Base-by-base conservation (phyloP, 2,797 vertebrate genomes). In the Cynodonichthys magdalenae region DNA sequence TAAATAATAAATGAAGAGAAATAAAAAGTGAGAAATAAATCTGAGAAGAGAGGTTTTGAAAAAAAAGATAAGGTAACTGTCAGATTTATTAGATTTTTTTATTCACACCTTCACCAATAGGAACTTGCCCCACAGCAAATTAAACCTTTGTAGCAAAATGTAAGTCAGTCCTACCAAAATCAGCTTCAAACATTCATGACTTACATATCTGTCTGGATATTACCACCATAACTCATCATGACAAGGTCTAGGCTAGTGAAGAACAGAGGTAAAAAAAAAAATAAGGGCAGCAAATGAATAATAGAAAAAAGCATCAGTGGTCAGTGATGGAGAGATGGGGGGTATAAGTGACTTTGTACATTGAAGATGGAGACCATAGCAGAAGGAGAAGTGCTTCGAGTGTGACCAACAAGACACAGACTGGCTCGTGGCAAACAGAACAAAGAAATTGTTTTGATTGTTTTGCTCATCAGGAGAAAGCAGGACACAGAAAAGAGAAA, bases 391-490 rank as follows among this genome's bases (percentile, higher is more conserved):
- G 59, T 50, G 56, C 60, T 63, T 59, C 63, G 77, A 60, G 80
- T 81, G 72, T 82, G 77, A 86, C 77, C 75, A 72, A 81, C 61
- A 70, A 64, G 63, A 68, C 66, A 63, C 74, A 79, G 59, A 64
- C 58, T 27, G 27, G 44, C 55, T 71, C 66, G 71, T 73, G 71
- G 75, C 53, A 67, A 77, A 86, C 48, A 52, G 46, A 73, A 73
- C 45, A 65, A 68, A 71, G 70, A 50, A 6, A 10, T 47, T 58
- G 69, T 52, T 66, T 47, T 24, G 28, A 17, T 11, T 44, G 5
- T 44, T 44, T 44, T 42, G 29, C 3, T 24, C 28, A 14, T 20
- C 15, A 51, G 19, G 47, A 20, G 8, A 63, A 36, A 48, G 18
- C 24, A 59, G 15, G n/a, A 49, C 14, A 24, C 44, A 15, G 46